Evolutionary conservation across 2,797 vertebrate species (phyloP), one percentile per base, ranked within the genome.

Genomic region (Chanos chanos): DNA sequence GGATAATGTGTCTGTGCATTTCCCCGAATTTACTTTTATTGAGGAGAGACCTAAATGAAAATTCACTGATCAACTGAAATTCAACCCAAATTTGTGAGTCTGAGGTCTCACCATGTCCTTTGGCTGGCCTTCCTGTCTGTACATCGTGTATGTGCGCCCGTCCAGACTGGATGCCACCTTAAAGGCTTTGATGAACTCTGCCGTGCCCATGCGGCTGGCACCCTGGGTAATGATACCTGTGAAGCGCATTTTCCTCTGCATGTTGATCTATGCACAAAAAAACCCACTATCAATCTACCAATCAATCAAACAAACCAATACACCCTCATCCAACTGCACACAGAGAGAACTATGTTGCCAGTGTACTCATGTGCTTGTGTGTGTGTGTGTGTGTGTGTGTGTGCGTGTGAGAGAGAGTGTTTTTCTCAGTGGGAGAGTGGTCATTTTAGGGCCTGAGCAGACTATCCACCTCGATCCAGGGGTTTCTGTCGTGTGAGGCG

Each of bases 161-260:
- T 94, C 89, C 7, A 87, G 72, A 70, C 97, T 97, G 73, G 92
- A 91, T 0, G 93, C 88, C 8, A 99, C 88, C 76, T 94, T 97
- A 83, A 93, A 99, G 59, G 85, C 72, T 1, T 90, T 93, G 53
- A 98, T 79, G 4, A 87, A 99, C 77, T 99, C 94, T 0, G 86
- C 77, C 0, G 79, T 75, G 16, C 94, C 94, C 2, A 91, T 85
- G 0, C 94, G 94, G 64, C 94, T 91, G 27, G 96, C 96, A 0
- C 97, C 97, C 78, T 98, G 97, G 0, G 89, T 96, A 71, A 94
- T 86, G 13, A 99, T 77, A 0, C 95, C 96, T 0, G 88, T 92
- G 28, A 99, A 81, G 6, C 87, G 78, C 91, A 97, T 94, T 80
- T 90, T 90, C 71, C 93, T 87, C 77, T 89, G 80, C 77, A 96